Percentiles rank a stretch among this genome's conserved stretches.
Evolutionary conservation across 2,113 vertebrate genomes (phyloP).

Genomic region (Xenopus tropicalis): DNA sequence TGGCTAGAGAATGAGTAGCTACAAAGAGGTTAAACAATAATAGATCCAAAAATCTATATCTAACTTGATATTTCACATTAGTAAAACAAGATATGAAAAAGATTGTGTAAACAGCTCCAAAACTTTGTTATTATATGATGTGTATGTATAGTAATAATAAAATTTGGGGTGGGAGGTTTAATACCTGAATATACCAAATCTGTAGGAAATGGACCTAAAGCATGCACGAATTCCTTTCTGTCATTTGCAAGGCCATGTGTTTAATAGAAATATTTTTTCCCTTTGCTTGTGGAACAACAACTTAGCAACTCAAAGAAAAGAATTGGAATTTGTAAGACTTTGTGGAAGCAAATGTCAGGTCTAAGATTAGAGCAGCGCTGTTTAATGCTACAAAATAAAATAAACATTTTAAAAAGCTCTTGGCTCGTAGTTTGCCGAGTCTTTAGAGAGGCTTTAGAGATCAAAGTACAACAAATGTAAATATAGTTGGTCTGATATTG

Average conservation of each 20-base stretch:
- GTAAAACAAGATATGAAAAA: no score
- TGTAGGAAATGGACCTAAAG: conserved; percentile 51
- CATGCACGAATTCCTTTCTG: conserved; percentile 58
- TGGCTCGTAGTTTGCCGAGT: conserved; percentile 17
- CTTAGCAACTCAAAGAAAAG: conserved; percentile 47
- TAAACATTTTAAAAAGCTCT: conserved; percentile 63
- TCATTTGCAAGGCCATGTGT: conserved; percentile 51
- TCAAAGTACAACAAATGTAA: neutral
- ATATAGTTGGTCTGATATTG: neutral
- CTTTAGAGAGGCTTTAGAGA: no score
- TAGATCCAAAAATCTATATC: no score
- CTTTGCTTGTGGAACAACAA: conserved; percentile 47
- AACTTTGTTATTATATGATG: conserved; percentile 36
- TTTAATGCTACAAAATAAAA: conserved; percentile 61
- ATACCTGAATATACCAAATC: conserved; percentile 23
- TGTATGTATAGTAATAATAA: conserved; percentile 36
- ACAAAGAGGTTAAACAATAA: no score
- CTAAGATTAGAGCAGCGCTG: conserved; percentile 60
- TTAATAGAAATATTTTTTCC: conserved; percentile 62
- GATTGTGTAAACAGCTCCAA: neutral
- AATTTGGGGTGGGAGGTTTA: conserved; percentile 36
- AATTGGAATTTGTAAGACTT: conserved; percentile 50
- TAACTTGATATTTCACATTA: no score
- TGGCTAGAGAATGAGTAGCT: no score
- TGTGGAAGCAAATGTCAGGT: conserved; percentile 58